Base-by-base conservation (phyloP, 2,113 vertebrate genomes). In the Lichenostomus cassidix region DNA sequence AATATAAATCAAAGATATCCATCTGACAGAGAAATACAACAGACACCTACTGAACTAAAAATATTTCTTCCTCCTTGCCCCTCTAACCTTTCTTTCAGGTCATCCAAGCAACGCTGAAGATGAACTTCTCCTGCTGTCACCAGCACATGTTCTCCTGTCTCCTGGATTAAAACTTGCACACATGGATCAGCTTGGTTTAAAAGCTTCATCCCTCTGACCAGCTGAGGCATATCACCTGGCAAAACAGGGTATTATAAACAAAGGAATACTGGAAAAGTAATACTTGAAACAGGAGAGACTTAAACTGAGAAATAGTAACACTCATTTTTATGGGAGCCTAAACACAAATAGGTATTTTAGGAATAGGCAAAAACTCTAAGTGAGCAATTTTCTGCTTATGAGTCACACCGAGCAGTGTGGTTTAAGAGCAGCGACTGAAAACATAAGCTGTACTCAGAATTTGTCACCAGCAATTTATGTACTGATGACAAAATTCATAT, bases 151-250 rank as follows among this genome's bases (percentile, higher is more conserved):
- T 99, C 99, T 65, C 99, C 99, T 0, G 98, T 99, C 93, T 99
- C 99, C 96, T 99, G 99, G 89, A 99, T 99, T 89, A 99, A 97
- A 87, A 99, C 98, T 77, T 99, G 98, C 17, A 98, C 99, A 71
- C 99, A 99, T 0, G 99, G 99, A 95, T 99, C 99, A 9, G 99
- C 99, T 91, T 99, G 99, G 98, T 99, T 99, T 97, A 99, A 96
- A 90, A 99, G 97, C 84, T 98, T 99, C 99, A 99, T 99, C 55
- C 99, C 99, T 86, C 88, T 98, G 64, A 99, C 98, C 90, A 99
- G 98, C 96, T 99, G 99, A 39, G 98, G 98, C 99, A 99, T 99
- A 87, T 99, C 99, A 97, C 98, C 99, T 99, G 65, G 47, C 60
- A 87, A 84, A 91, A 96, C 4, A 95, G 92, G 41, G 69, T 50